phyloP scores from a whole-genome alignment of 2,888 invertebrate species.

The Cephus nigrinus region DNA sequence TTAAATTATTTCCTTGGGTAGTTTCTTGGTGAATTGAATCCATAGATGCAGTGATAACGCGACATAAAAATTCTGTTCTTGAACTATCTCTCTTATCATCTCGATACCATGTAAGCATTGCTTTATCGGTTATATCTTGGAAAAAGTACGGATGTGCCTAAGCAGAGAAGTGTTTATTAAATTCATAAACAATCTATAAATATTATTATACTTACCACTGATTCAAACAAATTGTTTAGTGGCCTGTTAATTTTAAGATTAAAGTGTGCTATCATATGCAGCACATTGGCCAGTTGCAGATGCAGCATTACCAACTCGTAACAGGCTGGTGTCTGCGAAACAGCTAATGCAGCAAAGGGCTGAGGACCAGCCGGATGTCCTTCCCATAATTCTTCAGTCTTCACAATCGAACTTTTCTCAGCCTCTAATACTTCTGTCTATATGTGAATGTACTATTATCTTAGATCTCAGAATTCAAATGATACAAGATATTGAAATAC shows the following conservation, averaged over 20 bases:
- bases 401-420: constrained; percentile 66
- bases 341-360: constrained; percentile 81
- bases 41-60: constrained; percentile 79
- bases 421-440: constrained; percentile 64
- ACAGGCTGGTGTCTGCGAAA: constrained; percentile 81
- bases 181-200: constrained; percentile 7
- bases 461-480: background rate
- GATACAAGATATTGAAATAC: constrained; percentile 52
- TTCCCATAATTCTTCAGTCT: constrained; percentile 77
- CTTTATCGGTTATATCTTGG: constrained; percentile 57
- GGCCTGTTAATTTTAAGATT: constrained; percentile 80
- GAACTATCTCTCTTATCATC: constrained; percentile 77
- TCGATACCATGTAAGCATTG: constrained; percentile 53
- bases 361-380: constrained; percentile 69
- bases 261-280: constrained; percentile 84
- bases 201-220: constrained; percentile 67
- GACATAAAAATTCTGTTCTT: constrained; percentile 79
- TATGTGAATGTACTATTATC: constrained; percentile 35
- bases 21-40: constrained; percentile 77
- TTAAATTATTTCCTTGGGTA: constrained; percentile 67
- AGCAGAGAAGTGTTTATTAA: constrained; percentile 12
- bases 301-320: constrained; percentile 83
- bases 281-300: constrained; percentile 80
- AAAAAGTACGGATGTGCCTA: constrained; percentile 61
- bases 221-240: constrained; percentile 81